Percentiles rank a stretch among this genome's conserved stretches.
These are phyloP conservation scores for Pollimyrus isidori DNA, from an alignment of 2,113 vertebrate genomes.

Conservation along the genomic window DNA sequence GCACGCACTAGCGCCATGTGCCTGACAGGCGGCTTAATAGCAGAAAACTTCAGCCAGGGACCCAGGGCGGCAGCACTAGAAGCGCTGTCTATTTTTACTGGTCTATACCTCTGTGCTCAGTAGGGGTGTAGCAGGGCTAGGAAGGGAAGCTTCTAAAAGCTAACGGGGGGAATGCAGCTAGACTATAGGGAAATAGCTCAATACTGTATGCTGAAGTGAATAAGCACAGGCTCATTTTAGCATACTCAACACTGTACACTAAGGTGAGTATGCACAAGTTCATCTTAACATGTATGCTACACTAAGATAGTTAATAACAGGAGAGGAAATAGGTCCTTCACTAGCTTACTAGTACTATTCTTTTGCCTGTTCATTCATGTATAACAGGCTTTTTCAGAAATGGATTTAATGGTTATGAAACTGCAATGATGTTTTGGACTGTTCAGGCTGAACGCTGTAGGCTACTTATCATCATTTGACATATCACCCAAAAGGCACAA, in stretches of 20 bases:
- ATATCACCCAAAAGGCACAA: neutral
- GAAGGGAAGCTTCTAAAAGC: neutral
- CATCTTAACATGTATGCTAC: neutral
- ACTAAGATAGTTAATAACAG: neutral
- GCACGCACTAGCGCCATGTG: slow-evolving; percentile 39
- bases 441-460: neutral
- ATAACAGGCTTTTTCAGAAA: neutral
- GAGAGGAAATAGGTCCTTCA: neutral
- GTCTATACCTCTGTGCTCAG: slow-evolving; percentile 27
- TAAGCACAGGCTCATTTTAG: neutral
- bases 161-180: neutral
- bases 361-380: neutral
- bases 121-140: neutral
- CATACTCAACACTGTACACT: neutral
- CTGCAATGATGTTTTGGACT: neutral
- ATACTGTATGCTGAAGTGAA: neutral
- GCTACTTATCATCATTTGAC: neutral
- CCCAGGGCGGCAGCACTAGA: slow-evolving; percentile 25
- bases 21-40: slow-evolving; percentile 48
- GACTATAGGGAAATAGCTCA: neutral
- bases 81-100: slow-evolving; percentile 21
- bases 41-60: slow-evolving; percentile 47
- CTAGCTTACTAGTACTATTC: neutral
- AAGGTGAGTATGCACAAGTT: neutral
- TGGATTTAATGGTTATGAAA: neutral